Evolutionary conservation across 2,797 vertebrate genomes (phyloP), one percentile per base, ranked within the genome.

Genomic region (Silurus aristotelis): DNA sequence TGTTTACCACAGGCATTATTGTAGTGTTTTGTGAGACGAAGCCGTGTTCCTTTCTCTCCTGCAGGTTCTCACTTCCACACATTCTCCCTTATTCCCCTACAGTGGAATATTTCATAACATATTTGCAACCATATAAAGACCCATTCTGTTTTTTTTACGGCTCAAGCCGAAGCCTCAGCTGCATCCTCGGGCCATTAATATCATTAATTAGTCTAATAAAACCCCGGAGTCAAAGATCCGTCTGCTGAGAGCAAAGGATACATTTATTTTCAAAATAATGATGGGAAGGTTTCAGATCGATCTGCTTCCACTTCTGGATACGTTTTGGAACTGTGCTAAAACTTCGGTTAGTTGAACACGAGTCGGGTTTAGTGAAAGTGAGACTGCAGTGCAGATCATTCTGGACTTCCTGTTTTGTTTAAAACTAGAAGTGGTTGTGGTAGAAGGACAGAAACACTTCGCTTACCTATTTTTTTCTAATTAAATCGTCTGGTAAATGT

Each of bases 381-480:
- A 82, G 93, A 94, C 92, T 89, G 93, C 48, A 52, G 48, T 93
- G 94, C 94, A 93, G 96, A 93, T 95, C 91, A 93, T n/a, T 60
- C 94, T 94, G 92, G 91, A 93, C 94, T 95, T 96, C 94, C 94
- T 96, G 92, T 95, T 95, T 67, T 67, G 46, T 20, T 80, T 67
- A 20, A 52, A 80, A 66, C 3, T 0, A 17, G 27, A 67, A 6
- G 66, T 31, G 15, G 27, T 31, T 17, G 27, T 31, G 66, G 10
- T 25, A 3, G n/a, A 64, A 12, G 52, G 56, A 31, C 75, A 38
- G 25, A 20, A 80, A 25, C 25, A 1, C 7, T 64, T 80, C 27
- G 5, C 13, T 14, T 0, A 14, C 1, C 19, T 2, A 1, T 64
- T 38, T 8, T 9, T 9, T 19, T 46, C 20, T 46, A 15, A 78